These are phyloP conservation scores for Anas platyrhynchos DNA, from an alignment of 2,113 vertebrate species.

Conservation along the genomic window DNA sequence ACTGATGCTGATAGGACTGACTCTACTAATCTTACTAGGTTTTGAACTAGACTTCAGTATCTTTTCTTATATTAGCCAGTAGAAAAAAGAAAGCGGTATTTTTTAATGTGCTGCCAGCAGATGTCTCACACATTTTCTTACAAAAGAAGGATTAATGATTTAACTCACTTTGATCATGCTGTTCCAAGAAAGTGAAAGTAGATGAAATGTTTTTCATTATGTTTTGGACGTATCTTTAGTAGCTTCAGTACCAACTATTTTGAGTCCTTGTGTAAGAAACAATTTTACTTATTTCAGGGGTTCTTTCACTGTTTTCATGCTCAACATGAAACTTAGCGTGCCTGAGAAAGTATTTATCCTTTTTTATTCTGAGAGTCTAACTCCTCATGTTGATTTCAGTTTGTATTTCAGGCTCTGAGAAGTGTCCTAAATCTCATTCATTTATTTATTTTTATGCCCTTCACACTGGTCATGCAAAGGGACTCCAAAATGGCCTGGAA, in stretches of 20 bases:
- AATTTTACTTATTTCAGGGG: neutral
- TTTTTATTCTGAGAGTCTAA: neutral
- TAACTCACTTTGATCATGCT: neutral
- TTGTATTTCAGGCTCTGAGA: neutral
- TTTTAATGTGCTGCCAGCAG: conserved; percentile 15
- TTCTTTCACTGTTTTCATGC: neutral
- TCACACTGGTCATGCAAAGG: neutral
- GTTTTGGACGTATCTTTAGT: neutral
- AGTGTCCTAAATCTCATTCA: neutral
- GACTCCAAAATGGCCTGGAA: neutral
- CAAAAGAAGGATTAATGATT: neutral
- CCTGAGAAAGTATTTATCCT: neutral
- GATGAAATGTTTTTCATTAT: neutral
- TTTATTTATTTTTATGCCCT: neutral
- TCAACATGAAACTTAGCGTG: neutral
- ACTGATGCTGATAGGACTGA: neutral
- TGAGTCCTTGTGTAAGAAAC: neutral
- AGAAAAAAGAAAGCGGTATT: neutral
- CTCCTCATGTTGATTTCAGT: neutral
- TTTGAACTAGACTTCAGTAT: neutral
- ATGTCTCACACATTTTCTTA: neutral
- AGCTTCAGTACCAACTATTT: neutral
- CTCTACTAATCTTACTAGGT: neutral
- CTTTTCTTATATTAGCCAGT: neutral
- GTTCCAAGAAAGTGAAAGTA: neutral